Evolutionary conservation across 2,797 vertebrate genomes (phyloP).

Genomic region (Ambastaia sidthimunki): DNA sequence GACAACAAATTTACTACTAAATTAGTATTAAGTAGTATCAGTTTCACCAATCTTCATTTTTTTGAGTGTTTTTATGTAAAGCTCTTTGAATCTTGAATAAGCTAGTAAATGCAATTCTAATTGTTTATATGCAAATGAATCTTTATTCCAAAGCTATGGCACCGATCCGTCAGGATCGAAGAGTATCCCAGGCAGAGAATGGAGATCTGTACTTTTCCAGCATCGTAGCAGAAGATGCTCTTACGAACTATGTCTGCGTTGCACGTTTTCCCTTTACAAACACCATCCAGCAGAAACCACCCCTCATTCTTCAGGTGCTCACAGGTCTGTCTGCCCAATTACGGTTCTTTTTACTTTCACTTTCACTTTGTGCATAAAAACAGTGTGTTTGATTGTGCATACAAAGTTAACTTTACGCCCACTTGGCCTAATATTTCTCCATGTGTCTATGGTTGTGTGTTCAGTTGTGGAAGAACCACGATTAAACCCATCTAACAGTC

Average conservation of each 20-base stretch:
- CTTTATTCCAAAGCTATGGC: conserved; percentile 84
- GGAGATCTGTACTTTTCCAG: conserved; percentile 97
- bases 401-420: neutral
- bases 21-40: no score
- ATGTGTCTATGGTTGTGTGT: conserved; percentile 6
- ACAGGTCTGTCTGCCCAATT: conserved; percentile 78
- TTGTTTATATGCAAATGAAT: neutral
- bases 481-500: conserved; percentile 44
- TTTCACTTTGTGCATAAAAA: neutral
- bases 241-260: conserved; percentile 92
- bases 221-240: conserved; percentile 87
- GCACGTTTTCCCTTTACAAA: conserved; percentile 94
- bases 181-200: conserved; percentile 92
- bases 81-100: no score
- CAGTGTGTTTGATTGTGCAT: neutral
- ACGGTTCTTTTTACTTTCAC: neutral
- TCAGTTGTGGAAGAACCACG: conserved; percentile 24
- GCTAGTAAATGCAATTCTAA: no score
- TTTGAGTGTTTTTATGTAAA: no score
- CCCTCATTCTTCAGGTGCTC: conserved; percentile 92
- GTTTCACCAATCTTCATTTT: no score
- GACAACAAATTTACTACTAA: no score
- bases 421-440: neutral
- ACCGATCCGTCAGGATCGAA: conserved; percentile 89
- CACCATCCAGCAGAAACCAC: conserved; percentile 97